Percentiles rank a stretch among this genome's conserved stretches.
Evolutionary conservation across 2,888 invertebrate species (phyloP).

Genomic region (Scaptomyza parva): DNA sequence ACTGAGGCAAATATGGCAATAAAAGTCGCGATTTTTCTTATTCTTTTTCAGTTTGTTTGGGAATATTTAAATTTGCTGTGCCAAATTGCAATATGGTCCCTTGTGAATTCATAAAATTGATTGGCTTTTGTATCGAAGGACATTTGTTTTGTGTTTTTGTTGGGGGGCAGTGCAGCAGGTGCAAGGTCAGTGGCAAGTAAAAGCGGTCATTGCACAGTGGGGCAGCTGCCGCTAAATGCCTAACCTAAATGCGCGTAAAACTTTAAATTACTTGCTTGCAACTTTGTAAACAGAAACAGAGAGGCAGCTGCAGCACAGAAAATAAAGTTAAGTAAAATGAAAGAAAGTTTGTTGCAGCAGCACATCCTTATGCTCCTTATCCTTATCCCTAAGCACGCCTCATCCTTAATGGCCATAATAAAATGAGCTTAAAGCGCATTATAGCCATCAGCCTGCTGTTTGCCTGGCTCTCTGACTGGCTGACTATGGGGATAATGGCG

Average conservation of each 20-base stretch:
- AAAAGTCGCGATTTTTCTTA: constrained; percentile 36
- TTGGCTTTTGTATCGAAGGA: constrained; percentile 62
- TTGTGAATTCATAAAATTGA: constrained; percentile 64
- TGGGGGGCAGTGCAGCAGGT: constrained; percentile 10
- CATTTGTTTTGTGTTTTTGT: constrained; percentile 3
- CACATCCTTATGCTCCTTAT: constrained; percentile 17
- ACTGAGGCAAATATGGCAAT: constrained; percentile 11
- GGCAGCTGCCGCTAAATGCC: constrained; percentile 38
- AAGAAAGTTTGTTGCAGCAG: constrained; percentile 26
- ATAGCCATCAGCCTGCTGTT: constrained; percentile 56
- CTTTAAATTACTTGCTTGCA: constrained; percentile 36
- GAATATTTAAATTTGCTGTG: constrained; percentile 28
- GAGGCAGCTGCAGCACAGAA: constrained; percentile 29
- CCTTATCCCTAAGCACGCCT: constrained; percentile 33
- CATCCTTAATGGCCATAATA: constrained; percentile 81
- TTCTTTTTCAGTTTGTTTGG: constrained; percentile 11
- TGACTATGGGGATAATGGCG: constrained; percentile 50
- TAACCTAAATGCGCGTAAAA: constrained; percentile 53
- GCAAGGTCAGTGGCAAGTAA: constrained; percentile 51
- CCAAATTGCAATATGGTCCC: constrained; percentile 27
- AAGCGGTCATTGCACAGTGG: constrained; percentile 44
- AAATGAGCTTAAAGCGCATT: constrained; percentile 84
- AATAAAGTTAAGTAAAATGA: constrained; percentile 16
- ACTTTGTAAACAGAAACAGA: constrained; percentile 67
- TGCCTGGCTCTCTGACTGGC: constrained; percentile 1